Conservation (phyloP, 2,888 invertebrate genomes). For the Rhingia rostrata region DNA sequence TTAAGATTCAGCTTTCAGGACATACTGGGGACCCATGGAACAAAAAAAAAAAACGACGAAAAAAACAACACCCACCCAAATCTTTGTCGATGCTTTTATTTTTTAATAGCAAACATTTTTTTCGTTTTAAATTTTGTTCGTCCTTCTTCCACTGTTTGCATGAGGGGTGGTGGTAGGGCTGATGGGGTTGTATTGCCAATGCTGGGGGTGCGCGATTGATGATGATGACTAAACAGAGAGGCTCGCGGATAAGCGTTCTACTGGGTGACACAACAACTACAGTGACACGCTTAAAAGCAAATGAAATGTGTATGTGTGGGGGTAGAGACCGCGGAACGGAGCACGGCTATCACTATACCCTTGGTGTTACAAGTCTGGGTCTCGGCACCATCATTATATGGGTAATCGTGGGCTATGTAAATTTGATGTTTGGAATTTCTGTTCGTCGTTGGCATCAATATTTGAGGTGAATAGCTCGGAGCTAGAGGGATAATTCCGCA, state of each 20-base stretch:
- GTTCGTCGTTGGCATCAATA: constrained; percentile 49
- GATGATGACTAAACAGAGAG: constrained; percentile 68
- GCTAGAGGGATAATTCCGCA: constrained; percentile 38
- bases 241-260: constrained; percentile 63
- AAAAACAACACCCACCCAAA: constrained; percentile 72
- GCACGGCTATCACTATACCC: constrained; percentile 29
- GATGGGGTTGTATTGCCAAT: constrained; percentile 65
- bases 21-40: constrained; percentile 53
- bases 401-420: constrained; percentile 70
- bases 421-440: constrained; percentile 68
- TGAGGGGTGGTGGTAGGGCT: constrained; percentile 41
- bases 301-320: constrained; percentile 41
- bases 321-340: constrained; percentile 30
- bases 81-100: constrained; percentile 71
- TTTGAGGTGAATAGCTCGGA: constrained; percentile 53
- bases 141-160: constrained; percentile 51
- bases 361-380: constrained; percentile 30
- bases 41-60: constrained; percentile 37
- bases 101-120: constrained; percentile 74
- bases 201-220: constrained; percentile 65
- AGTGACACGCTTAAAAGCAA: constrained; percentile 30
- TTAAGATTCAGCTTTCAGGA: constrained; percentile 67
- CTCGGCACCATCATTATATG: constrained; percentile 51
- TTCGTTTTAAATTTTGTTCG: constrained; percentile 54
- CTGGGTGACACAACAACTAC: constrained; percentile 60